A percentile compares a stretch with the other conserved stretches of the same genome.
Conservation (phyloP, 2,888 invertebrate genomes). For the Drosophila ochracea region DNA sequence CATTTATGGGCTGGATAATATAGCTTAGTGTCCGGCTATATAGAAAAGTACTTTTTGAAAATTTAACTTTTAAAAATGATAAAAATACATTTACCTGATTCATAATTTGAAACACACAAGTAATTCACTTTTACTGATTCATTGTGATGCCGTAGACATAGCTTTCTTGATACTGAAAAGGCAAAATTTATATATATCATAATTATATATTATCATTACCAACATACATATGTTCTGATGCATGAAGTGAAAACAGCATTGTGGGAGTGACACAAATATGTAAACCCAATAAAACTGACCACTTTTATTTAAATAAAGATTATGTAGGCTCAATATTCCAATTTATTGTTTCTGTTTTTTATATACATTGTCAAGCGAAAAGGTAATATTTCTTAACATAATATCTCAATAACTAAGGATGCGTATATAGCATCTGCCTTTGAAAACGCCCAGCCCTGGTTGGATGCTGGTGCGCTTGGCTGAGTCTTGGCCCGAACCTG, state of each 20-base stretch:
- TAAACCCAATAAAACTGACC: background rate
- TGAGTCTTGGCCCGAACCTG: slow-evolving; percentile 42
- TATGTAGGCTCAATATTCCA: background rate
- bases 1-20: background rate
- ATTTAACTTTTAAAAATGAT: background rate
- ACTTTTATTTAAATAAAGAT: background rate
- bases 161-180: background rate
- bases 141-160: background rate
- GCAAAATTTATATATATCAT: too few species aligned
- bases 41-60: background rate
- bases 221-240: background rate
- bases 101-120: too few species aligned
- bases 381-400: background rate
- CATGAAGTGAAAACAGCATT: background rate
- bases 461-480: slow-evolving; percentile 31
- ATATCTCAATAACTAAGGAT: background rate
- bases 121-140: background rate
- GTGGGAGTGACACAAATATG: background rate
- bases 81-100: background rate
- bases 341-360: background rate
- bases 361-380: background rate
- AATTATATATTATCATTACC: too few species aligned
- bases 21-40: background rate
- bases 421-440: background rate
- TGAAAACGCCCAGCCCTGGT: slow-evolving; percentile 36